A percentile compares a stretch with the other conserved stretches of the same genome.
Conservation (phyloP, 2,113 vertebrate genomes). For the Poicephalus gulielmi region DNA sequence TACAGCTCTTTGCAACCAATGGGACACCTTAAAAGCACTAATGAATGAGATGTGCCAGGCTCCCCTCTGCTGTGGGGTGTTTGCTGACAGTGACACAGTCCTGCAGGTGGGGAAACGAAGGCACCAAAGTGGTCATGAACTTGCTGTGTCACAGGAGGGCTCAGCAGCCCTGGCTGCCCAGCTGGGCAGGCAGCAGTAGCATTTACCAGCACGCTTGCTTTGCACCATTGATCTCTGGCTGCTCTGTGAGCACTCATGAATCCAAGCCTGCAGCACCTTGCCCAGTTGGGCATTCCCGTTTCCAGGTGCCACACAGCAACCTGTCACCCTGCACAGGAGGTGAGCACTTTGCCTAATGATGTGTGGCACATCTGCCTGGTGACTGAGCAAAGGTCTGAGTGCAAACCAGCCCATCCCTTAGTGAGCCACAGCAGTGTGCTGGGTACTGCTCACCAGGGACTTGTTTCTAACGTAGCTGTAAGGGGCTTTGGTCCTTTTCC, state of each 20-base stretch:
- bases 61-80: background rate
- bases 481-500: background rate
- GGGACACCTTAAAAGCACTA: background rate
- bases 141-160: background rate
- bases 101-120: background rate
- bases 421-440: background rate
- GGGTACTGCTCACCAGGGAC: background rate
- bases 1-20: background rate
- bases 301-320: background rate
- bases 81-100: background rate
- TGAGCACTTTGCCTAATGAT: background rate
- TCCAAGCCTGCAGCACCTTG: background rate
- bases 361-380: background rate
- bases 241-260: background rate
- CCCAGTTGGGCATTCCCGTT: rapidly evolving
- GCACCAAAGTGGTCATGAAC: background rate
- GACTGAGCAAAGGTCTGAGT: background rate
- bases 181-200: background rate
- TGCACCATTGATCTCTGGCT: background rate
- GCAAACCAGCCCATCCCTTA: background rate
- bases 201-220: background rate
- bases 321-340: background rate
- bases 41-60: background rate
- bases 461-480: background rate
- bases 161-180: background rate